phyloP scores from a whole-genome alignment of 2,113 vertebrate genomes.

The Fregetta grallaria region DNA sequence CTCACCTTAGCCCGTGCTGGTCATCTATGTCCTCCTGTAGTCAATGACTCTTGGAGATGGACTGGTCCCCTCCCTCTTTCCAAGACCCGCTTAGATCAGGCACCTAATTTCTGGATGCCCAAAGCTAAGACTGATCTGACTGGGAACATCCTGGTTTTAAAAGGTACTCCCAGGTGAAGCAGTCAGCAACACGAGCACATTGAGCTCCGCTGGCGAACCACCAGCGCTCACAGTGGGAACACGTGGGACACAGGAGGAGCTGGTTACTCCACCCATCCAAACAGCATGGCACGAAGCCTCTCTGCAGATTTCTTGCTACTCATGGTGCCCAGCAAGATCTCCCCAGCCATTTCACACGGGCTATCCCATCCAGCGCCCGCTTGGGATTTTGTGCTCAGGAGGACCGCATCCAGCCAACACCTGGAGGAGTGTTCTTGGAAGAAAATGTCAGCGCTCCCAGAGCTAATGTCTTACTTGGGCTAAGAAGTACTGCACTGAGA shows the following conservation, averaged over 20 bases:
- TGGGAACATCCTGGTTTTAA: not conserved
- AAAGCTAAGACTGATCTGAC: not conserved
- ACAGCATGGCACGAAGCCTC: not conserved
- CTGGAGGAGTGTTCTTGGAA: not conserved
- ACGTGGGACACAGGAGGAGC: not conserved
- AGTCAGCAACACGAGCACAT: fast-evolving
- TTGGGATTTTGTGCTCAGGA: not conserved
- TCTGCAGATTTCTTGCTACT: not conserved
- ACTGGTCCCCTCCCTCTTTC: not conserved
- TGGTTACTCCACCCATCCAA: not conserved
- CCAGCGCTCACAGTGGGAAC: not conserved
- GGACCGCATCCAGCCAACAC: not conserved
- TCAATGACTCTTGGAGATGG: fast-evolving
- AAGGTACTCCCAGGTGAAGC: not conserved
- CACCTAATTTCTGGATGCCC: not conserved
- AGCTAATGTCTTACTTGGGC: not conserved
- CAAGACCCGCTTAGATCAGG: not conserved
- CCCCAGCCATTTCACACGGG: not conserved
- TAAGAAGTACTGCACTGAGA: not conserved
- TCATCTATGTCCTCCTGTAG: not conserved
- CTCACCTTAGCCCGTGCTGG: not conserved
- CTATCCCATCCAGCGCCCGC: not conserved
- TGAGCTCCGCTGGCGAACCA: not conserved
- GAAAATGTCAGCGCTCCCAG: not conserved
- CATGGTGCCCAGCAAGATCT: not conserved